Evolutionary conservation across 2,113 vertebrate genomes (phyloP).

Genomic region (Anhinga anhinga): DNA sequence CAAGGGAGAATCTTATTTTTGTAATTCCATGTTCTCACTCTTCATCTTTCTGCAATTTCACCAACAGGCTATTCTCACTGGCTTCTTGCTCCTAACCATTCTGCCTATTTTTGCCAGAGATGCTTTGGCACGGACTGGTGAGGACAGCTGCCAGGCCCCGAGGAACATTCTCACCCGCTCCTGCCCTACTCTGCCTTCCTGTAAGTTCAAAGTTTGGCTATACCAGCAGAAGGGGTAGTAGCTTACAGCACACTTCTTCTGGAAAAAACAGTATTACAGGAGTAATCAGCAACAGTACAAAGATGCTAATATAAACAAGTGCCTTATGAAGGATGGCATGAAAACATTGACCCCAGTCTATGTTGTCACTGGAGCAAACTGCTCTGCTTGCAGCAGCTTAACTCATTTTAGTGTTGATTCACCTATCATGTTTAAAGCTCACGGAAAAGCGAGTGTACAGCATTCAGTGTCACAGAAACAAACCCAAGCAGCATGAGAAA

Average conservation of each 20-base stretch:
- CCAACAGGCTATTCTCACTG: not conserved
- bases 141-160: accelerated
- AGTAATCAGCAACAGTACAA: not conserved
- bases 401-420: not conserved
- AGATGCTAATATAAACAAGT: not conserved
- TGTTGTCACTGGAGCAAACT: not conserved
- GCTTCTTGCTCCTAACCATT: not conserved
- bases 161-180: not conserved
- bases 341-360: not conserved
- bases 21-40: not conserved
- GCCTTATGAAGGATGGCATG: not conserved
- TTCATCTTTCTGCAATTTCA: not conserved
- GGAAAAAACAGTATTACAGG: not conserved
- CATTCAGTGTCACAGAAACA: not conserved
- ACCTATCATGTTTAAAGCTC: not conserved
- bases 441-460: not conserved
- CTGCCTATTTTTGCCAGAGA: not conserved
- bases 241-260: not conserved
- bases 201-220: not conserved
- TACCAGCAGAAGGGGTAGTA: not conserved
- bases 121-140: not conserved
- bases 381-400: not conserved
- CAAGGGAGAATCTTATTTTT: not conserved
- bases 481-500: slow-evolving; percentile 19
- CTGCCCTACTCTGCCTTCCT: not conserved